Evolutionary conservation across 2,113 vertebrate genomes (phyloP).

Genomic region (Uropsilus gracilis): DNA sequence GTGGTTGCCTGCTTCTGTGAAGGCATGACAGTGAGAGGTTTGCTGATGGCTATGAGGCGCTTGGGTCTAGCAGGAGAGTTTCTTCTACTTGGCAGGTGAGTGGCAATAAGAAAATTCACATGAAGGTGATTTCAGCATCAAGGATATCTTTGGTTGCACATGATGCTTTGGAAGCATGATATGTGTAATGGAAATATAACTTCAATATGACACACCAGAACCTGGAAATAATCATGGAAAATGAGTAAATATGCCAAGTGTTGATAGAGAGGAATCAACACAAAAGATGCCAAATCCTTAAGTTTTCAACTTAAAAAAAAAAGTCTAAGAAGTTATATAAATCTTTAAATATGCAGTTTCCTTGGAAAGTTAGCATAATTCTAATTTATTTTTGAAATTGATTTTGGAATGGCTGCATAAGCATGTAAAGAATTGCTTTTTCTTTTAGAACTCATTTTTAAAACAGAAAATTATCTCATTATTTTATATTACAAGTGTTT

Average conservation of each 20-base stretch:
- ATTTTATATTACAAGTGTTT: not conserved
- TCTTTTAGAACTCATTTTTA: conserved; percentile 1
- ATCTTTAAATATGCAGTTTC: not conserved
- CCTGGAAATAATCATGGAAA: not conserved
- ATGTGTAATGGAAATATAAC: not conserved
- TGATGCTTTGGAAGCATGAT: not conserved
- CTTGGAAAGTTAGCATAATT: not conserved
- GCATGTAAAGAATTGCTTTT: not conserved
- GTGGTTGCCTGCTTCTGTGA: conserved; percentile 99
- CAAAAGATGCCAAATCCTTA: not conserved
- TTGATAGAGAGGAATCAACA: not conserved
- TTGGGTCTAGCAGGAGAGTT: conserved; percentile 95
- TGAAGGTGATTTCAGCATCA: not conserved
- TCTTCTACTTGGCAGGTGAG: conserved; percentile 97
- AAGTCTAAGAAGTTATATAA: not conserved
- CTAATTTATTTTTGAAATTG: conserved; percentile 12
- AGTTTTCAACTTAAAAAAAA: not conserved
- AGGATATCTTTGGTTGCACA: not conserved
- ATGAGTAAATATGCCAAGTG: not conserved
- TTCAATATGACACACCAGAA: not conserved
- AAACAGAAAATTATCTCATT: not conserved
- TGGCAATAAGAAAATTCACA: conserved; percentile 46
- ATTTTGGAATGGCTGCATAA: not conserved
- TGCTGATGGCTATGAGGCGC: conserved; percentile 98
- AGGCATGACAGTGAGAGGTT: conserved; percentile 97